Evolutionary conservation across 2,797 vertebrate genomes (phyloP).

Genomic region (Lepilemur ruficaudatus): DNA sequence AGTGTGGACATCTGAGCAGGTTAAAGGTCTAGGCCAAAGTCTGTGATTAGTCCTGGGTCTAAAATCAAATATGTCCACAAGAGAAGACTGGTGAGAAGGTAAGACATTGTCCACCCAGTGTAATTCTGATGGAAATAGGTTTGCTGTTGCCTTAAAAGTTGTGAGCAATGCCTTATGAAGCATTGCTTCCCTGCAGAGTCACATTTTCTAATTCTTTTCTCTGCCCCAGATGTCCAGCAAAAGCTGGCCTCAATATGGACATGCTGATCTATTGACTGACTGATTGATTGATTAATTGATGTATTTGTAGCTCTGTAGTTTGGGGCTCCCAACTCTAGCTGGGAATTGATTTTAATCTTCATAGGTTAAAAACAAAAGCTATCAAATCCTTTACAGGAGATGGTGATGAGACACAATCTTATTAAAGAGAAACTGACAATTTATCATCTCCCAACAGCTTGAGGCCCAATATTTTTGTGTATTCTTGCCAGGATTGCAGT

Average conservation of each 20-base stretch:
- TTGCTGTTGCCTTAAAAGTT: neutral
- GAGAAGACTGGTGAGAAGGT: neutral
- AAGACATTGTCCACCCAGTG: neutral
- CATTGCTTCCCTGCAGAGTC: neutral
- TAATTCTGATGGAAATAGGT: neutral
- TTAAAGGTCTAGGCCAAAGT: neutral
- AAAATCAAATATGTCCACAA: neutral
- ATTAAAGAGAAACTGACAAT: constrained; percentile 70
- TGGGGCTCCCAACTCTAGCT: constrained; percentile 14
- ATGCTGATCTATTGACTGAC: neutral
- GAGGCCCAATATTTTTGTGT: neutral
- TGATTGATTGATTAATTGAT: constrained; percentile 66
- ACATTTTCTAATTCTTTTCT: neutral
- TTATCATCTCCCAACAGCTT: constrained; percentile 61
- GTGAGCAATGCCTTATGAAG: neutral
- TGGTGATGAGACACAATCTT: constrained; percentile 67
- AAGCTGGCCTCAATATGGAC: neutral
- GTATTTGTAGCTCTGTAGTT: constrained; percentile 10
- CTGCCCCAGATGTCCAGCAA: neutral
- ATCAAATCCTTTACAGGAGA: constrained; percentile 56
- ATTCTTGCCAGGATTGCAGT: constrained; percentile 47
- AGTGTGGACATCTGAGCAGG: neutral
- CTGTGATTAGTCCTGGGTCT: neutral
- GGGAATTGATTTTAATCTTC: constrained; percentile 74
- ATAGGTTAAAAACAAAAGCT: constrained; percentile 72